These are phyloP conservation scores for Pentamera pediparva DNA, from an alignment of 53 echinoderm and acorn worm species.

Conservation along the genomic window DNA sequence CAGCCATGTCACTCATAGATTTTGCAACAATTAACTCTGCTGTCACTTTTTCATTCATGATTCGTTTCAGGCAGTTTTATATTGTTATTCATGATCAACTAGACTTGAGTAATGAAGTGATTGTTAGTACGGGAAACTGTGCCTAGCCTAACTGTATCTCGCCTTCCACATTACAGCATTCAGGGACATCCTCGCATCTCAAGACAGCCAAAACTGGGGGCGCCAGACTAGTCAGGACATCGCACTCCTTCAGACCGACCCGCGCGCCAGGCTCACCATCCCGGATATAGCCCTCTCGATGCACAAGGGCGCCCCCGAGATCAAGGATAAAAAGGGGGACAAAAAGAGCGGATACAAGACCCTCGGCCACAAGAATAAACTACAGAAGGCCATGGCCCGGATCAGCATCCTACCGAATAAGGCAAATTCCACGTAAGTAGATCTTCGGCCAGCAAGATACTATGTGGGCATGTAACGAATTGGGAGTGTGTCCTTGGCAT, in stretches of 20 bases:
- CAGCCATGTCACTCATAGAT: not conserved
- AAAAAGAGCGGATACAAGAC: slow-evolving; percentile 75
- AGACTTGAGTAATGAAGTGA: no score
- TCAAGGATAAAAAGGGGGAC: slow-evolving; percentile 79
- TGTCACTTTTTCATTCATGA: no score
- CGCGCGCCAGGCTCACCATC: slow-evolving; percentile 80
- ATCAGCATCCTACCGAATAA: slow-evolving; percentile 97
- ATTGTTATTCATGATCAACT: no score
- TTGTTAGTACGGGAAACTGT: no score
- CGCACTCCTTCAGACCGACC: slow-evolving; percentile 84
- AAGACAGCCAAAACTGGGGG: slow-evolving; percentile 78
- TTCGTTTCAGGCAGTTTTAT: no score
- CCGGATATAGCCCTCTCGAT: slow-evolving; percentile 65
- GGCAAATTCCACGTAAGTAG: slow-evolving; percentile 66
- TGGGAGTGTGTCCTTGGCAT: no score
- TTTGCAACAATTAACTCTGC: not conserved
- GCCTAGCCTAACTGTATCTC: not conserved
- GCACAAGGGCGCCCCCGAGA: slow-evolving; percentile 75
- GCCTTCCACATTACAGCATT: slow-evolving; percentile 50
- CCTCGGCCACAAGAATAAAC: slow-evolving; percentile 76
- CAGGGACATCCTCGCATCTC: slow-evolving; percentile 88
- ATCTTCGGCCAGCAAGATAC: no score
- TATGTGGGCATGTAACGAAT: no score
- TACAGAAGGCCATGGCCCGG: slow-evolving; percentile 90
- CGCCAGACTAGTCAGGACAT: slow-evolving; percentile 90